Evolutionary conservation across 2,113 vertebrate genomes (phyloP).

Genomic region (Limanda limanda): DNA sequence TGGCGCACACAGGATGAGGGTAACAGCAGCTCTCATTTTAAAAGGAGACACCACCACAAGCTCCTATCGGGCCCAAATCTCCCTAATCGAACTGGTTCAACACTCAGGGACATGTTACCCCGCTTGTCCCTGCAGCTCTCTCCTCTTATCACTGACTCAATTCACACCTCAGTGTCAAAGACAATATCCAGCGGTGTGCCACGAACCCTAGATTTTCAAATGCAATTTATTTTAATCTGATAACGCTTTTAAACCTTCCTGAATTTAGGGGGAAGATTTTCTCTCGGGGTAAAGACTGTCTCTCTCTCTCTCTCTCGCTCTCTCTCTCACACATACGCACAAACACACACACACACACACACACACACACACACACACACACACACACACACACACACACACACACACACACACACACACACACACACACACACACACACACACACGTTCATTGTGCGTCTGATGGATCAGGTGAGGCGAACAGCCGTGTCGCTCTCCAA

Average conservation of each 20-base stretch:
- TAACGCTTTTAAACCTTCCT: background rate
- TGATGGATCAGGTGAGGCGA: constrained; percentile 38
- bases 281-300: background rate
- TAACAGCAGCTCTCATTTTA: background rate
- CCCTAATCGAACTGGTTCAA: background rate
- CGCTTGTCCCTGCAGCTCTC: background rate
- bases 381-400: background rate
- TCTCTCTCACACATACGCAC: too few species aligned
- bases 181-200: constrained; percentile 20
- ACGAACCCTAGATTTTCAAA: constrained; percentile 5
- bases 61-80: background rate
- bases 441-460: background rate
- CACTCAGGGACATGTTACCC: background rate
- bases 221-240: constrained; percentile 1
- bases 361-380: too few species aligned
- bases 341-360: too few species aligned
- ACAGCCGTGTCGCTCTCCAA: constrained; percentile 65
- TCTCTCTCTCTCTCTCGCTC: background rate
- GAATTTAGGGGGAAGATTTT: background rate
- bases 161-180: constrained; percentile 63
- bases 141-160: constrained; percentile 18
- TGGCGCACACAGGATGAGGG: too few species aligned
- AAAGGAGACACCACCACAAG: background rate
- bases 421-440: background rate
- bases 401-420: background rate